Conservation (phyloP, 2,113 vertebrate species). For the Lasiurus borealis region DNA sequence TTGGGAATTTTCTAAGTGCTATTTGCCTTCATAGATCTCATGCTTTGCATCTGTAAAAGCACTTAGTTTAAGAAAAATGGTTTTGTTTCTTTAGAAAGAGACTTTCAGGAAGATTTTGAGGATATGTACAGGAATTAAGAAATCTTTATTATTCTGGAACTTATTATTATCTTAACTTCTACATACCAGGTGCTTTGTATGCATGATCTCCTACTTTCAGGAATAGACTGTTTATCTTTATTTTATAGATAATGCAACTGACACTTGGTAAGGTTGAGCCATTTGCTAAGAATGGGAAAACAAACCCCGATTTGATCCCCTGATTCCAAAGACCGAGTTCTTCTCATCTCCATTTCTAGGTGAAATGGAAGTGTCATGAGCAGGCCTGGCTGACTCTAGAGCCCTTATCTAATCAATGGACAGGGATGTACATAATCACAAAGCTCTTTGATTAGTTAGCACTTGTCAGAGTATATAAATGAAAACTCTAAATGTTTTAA, state of each 20-base stretch:
- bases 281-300: neutral
- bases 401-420: neutral
- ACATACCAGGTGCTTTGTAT: neutral
- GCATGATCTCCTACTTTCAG: neutral
- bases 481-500: neutral
- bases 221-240: neutral
- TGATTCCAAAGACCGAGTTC: neutral
- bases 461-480: conserved; percentile 7
- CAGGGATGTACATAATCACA: neutral
- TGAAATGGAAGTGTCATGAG: neutral
- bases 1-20: conserved; percentile 46
- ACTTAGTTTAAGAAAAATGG: conserved; percentile 7
- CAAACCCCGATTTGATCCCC: neutral
- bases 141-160: conserved; percentile 5
- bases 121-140: neutral
- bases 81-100: conserved; percentile 54
- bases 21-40: neutral
- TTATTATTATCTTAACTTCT: conserved; percentile 52
- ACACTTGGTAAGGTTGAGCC: neutral
- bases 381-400: neutral
- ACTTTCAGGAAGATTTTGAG: conserved; percentile 8
- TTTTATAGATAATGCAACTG: neutral
- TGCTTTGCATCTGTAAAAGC: neutral
- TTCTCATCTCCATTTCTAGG: neutral
- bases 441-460: neutral